Percentiles rank a stretch among this genome's conserved stretches.
phyloP scores from a whole-genome alignment of 2,888 invertebrate genomes.

The Stictocephala bisonia region DNA sequence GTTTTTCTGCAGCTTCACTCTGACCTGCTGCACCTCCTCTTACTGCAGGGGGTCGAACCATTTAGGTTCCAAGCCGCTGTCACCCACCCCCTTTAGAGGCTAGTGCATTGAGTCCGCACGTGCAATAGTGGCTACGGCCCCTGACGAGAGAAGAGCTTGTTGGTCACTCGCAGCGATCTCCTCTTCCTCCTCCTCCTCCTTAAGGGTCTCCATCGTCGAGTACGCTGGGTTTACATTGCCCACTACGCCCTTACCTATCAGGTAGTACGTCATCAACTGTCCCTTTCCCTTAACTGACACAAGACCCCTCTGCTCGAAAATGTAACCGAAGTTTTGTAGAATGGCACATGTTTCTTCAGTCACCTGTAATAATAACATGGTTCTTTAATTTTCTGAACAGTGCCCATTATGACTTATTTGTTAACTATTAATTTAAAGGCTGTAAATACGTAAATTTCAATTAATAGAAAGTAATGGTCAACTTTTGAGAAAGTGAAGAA shows the following conservation, averaged over 20 bases:
- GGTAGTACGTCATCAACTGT: constrained; percentile 93
- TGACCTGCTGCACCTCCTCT: too few species aligned
- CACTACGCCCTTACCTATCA: constrained; percentile 68
- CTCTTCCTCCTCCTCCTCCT: constrained; percentile 58
- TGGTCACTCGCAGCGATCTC: constrained; percentile 29
- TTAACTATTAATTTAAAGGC: too few species aligned
- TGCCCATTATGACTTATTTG: too few species aligned
- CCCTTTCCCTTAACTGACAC: constrained; percentile 98
- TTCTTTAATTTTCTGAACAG: not conserved
- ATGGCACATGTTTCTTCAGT: constrained; percentile 95
- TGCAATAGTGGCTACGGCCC: not conserved
- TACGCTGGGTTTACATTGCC: constrained; percentile 32
- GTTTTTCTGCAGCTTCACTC: too few species aligned
- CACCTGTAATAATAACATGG: constrained; percentile 74
- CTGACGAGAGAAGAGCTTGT: constrained; percentile 36
- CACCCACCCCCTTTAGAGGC: too few species aligned
- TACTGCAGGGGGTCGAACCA: too few species aligned
- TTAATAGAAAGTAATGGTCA: too few species aligned
- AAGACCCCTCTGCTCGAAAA: constrained; percentile 92
- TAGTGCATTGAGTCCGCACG: constrained; percentile 27
- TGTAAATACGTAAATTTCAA: too few species aligned
- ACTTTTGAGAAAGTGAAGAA: too few species aligned
- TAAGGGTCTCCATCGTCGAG: constrained; percentile 56
- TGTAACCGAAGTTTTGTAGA: constrained; percentile 88
- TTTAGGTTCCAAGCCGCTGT: too few species aligned